A percentile compares a stretch with the other conserved stretches of the same genome.
Evolutionary conservation across 2,888 invertebrate genomes (phyloP).

Genomic region (Glyphotaelius pellucidus): DNA sequence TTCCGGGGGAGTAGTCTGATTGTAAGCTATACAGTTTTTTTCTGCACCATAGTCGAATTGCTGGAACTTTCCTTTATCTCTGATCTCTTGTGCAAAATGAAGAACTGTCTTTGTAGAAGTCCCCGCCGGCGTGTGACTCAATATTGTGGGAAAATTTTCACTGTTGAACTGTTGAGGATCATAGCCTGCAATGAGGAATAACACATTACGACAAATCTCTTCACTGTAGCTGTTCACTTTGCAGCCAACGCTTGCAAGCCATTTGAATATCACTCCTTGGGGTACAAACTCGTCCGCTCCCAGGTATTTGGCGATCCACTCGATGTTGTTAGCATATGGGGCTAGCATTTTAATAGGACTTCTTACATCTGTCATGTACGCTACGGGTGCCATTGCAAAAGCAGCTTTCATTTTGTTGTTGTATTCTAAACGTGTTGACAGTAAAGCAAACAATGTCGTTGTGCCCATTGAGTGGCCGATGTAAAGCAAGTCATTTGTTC

Average conservation of each 20-base stretch:
- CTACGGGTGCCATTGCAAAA: conserved; percentile 84
- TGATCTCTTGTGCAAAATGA: conserved; percentile 83
- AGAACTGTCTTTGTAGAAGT: conserved; percentile 84
- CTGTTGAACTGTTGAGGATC: conserved; percentile 83
- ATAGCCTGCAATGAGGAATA: conserved; percentile 86
- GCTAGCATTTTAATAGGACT: conserved; percentile 84
- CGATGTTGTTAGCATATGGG: conserved; percentile 79
- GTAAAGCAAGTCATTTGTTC: conserved; percentile 80
- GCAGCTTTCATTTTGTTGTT: conserved; percentile 82
- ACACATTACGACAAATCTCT: conserved; percentile 83
- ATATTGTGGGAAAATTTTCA: conserved; percentile 82
- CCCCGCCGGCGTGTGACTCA: conserved; percentile 85
- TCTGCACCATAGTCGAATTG: conserved; percentile 83
- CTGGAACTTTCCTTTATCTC: conserved; percentile 77
- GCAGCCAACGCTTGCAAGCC: conserved; percentile 81
- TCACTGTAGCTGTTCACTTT: conserved; percentile 77
- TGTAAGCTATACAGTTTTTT: conserved; percentile 80
- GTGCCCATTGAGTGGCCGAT: conserved; percentile 96
- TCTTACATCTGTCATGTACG: conserved; percentile 81
- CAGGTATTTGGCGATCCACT: conserved; percentile 80
- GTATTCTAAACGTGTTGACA: conserved; percentile 82
- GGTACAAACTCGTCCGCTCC: conserved; percentile 88
- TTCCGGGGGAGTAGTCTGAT: conserved; percentile 77
- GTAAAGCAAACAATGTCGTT: conserved; percentile 84
- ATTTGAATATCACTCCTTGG: conserved; percentile 78